Conservation (phyloP, 2,113 vertebrate genomes). For the Clarias magur region DNA sequence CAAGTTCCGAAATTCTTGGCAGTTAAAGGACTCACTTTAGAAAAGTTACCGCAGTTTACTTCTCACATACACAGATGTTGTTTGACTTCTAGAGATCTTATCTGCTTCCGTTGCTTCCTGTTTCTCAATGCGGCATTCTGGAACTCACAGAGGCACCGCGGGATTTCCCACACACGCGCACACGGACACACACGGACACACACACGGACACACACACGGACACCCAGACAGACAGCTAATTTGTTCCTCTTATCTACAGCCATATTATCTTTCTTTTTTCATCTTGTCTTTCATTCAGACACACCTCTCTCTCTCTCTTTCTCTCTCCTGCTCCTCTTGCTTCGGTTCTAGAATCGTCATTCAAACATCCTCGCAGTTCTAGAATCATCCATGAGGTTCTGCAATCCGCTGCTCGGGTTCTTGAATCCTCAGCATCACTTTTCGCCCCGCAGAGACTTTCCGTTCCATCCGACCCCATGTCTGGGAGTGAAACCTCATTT, state of each 20-base stretch:
- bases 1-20: background rate
- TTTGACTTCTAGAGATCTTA: constrained; percentile 47
- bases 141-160: constrained; percentile 47
- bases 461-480: background rate
- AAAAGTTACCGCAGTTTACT: constrained; percentile 6
- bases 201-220: constrained; percentile 18
- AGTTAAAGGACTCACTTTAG: background rate
- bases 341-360: background rate
- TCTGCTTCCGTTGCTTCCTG: constrained; percentile 45
- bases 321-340: too few species aligned
- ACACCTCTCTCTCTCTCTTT: background rate
- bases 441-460: background rate
- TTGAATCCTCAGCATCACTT: background rate
- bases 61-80: constrained; percentile 35
- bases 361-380: background rate
- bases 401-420: background rate
- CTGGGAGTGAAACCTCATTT: background rate
- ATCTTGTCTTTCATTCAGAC: background rate
- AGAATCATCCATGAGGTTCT: background rate
- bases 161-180: constrained; percentile 36
- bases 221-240: background rate
- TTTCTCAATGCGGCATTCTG: constrained; percentile 53
- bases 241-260: background rate
- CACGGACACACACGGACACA: constrained; percentile 29
- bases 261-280: background rate